Conservation (phyloP, 2,113 vertebrate genomes). For the Madoqua kirkii region DNA sequence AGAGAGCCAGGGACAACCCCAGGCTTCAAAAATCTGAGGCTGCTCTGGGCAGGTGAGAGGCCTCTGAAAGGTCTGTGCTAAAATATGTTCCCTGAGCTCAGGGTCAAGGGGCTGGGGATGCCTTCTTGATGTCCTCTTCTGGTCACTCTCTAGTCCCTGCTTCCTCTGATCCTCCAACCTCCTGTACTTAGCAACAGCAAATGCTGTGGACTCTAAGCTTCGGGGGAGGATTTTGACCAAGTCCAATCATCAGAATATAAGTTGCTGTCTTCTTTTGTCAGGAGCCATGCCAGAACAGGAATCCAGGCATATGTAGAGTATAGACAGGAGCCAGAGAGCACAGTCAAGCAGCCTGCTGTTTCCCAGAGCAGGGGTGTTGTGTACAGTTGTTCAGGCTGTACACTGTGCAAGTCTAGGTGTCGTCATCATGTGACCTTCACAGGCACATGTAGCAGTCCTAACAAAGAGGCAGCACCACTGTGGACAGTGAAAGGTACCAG, state of each 20-base stretch:
- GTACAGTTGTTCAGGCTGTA: neutral
- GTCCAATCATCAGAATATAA: neutral
- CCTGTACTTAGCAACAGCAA: neutral
- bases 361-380: neutral
- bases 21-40: neutral
- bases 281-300: neutral
- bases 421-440: neutral
- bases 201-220: neutral
- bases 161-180: neutral
- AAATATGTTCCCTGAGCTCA: neutral
- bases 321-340: neutral
- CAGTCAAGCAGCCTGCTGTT: neutral
- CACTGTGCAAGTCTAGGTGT: neutral
- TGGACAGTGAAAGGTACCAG: neutral
- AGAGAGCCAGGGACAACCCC: neutral
- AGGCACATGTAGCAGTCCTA: neutral
- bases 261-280: neutral
- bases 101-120: fast-evolving
- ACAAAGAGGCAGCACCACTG: neutral
- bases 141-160: neutral
- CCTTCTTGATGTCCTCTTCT: neutral
- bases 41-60: neutral
- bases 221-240: neutral
- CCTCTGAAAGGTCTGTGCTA: neutral
- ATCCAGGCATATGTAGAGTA: neutral